These are phyloP conservation scores for Halocynthia roretzi DNA, from an alignment of 23 tunicate genomes.

Conservation along the genomic window DNA sequence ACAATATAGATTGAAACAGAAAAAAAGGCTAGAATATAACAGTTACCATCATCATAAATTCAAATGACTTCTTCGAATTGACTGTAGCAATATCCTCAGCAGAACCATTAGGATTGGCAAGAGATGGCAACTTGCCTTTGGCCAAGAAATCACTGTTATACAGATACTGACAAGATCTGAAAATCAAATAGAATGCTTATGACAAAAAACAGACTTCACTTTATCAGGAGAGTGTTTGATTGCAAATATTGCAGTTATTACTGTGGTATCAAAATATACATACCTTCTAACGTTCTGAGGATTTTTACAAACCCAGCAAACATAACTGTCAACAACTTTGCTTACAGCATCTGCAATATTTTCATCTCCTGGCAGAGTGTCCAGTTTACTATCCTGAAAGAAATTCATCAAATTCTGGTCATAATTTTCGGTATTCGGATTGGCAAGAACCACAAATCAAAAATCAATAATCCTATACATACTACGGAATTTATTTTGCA, in stretches of 20 bases:
- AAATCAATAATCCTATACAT: no score
- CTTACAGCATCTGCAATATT: no score
- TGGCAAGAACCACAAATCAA: no score
- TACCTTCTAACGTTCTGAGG: constrained; percentile 80
- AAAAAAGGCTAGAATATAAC: background rate
- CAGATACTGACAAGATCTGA: constrained; percentile 37
- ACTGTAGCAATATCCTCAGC: background rate
- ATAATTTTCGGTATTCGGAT: no score
- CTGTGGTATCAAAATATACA: constrained; percentile 2
- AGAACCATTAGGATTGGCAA: background rate
- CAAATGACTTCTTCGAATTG: constrained; percentile 19
- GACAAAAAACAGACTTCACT: background rate
- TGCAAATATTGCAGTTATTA: background rate
- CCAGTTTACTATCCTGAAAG: no score
- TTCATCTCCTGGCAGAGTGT: no score
- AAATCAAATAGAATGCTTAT: background rate
- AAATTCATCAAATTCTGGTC: no score
- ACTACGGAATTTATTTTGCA: no score
- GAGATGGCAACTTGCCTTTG: constrained; percentile 62
- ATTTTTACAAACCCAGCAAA: constrained; percentile 56
- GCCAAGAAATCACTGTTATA: constrained; percentile 78
- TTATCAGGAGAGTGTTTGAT: background rate
- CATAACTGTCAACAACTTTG: constrained; percentile 11
- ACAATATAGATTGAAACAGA: background rate
- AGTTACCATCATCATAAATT: constrained; percentile 52